Percentiles rank a stretch among this genome's conserved stretches.
Evolutionary conservation across 1,140 invertebrate genomes (phyloP).

Genomic region (Schlechtendalia chinensis): DNA sequence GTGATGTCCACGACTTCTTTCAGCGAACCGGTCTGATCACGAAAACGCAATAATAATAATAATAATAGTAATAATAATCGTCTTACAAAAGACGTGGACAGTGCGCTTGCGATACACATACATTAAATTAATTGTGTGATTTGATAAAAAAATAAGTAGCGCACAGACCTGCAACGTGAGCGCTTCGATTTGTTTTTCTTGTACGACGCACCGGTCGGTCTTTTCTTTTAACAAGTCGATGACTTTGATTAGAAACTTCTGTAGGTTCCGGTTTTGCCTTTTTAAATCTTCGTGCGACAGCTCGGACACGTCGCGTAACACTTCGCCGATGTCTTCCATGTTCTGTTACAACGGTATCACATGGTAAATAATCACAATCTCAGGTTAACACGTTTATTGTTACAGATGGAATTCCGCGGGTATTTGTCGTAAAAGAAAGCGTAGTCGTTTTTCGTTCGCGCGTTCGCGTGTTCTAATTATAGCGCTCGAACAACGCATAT

Average conservation of each 20-base stretch:
- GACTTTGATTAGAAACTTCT: constrained; percentile 52
- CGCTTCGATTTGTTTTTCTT: constrained; percentile 53
- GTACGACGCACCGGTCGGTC: constrained; percentile 50
- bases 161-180: constrained; percentile 52
- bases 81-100: no score
- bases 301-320: constrained; percentile 24
- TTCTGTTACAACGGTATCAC: not conserved
- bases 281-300: constrained; percentile 42
- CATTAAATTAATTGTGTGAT: no score
- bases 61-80: no score
- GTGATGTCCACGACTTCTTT: constrained; percentile 76
- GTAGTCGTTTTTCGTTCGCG: no score
- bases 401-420: not conserved
- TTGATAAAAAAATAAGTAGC: no score
- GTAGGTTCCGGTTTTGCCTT: constrained; percentile 52
- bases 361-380: not conserved
- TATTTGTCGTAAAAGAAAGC: not conserved
- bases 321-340: constrained; percentile 26
- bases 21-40: constrained; percentile 59
- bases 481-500: no score
- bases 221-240: constrained; percentile 53
- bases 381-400: not conserved
- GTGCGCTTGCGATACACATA: no score
- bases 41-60: not conserved
- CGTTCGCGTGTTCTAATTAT: no score